These are phyloP conservation scores for Drosophila picticornis DNA, from an alignment of 2,888 invertebrate genomes.

Conservation along the genomic window DNA sequence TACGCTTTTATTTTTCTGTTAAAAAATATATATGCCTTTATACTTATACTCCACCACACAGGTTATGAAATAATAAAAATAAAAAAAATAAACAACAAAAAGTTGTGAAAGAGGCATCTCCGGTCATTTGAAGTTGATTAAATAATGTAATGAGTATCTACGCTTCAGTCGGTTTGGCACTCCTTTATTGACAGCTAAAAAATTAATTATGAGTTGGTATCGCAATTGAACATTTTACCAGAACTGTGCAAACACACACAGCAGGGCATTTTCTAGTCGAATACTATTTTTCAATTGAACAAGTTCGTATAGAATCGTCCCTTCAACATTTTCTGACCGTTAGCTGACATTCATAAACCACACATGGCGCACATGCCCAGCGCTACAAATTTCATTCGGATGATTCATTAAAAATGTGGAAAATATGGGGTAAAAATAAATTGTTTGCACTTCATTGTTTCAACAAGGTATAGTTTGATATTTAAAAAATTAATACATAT, in stretches of 20 bases:
- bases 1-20: constrained; percentile 4
- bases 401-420: constrained; percentile 10
- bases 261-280: not conserved
- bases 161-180: not conserved
- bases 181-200: not conserved
- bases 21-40: not conserved
- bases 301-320: not conserved
- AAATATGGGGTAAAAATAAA: not conserved
- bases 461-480: not conserved
- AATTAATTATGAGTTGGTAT: not conserved
- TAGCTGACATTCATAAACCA: constrained; percentile 58
- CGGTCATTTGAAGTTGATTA: not conserved
- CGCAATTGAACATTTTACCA: not conserved
- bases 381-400: constrained; percentile 20
- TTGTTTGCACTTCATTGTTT: not conserved
- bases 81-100: not conserved
- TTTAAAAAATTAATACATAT: not conserved
- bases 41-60: not conserved
- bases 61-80: not conserved
- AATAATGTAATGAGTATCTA: not conserved
- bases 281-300: not conserved
- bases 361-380: constrained; percentile 52
- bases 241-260: not conserved
- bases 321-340: constrained; percentile 4
- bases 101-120: no score